These are phyloP conservation scores for Enhydra lutris DNA, from an alignment of 2,113 vertebrate genomes.

Conservation along the genomic window DNA sequence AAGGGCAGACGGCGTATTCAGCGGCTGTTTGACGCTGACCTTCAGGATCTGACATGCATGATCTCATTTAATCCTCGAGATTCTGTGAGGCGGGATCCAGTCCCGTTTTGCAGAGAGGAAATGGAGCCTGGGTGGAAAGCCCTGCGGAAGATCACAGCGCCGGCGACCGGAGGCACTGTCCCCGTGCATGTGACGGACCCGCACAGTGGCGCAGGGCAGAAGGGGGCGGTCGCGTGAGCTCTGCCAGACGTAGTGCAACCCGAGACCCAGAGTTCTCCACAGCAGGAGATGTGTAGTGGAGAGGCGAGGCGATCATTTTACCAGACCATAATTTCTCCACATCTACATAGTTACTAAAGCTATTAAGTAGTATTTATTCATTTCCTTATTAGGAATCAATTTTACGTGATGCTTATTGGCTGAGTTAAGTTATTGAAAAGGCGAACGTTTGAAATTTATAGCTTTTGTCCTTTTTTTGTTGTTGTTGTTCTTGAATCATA, in stretches of 20 bases:
- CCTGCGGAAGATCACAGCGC: neutral
- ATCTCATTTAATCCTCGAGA: fast-evolving
- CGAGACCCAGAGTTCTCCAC: neutral
- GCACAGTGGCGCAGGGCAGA: neutral
- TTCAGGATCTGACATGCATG: fast-evolving
- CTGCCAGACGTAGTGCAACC: fast-evolving
- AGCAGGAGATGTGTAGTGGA: fast-evolving
- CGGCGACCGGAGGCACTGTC: fast-evolving
- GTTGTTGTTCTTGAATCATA: constrained; percentile 68
- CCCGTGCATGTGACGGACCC: fast-evolving
- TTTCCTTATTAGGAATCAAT: constrained; percentile 45
- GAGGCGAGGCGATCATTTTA: neutral
- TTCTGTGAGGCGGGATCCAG: neutral
- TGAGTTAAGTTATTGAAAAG: constrained; percentile 49
- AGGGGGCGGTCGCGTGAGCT: fast-evolving
- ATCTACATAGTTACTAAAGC: neutral
- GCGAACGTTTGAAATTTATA: constrained; percentile 68
- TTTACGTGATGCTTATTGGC: neutral
- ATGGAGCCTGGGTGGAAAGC: fast-evolving
- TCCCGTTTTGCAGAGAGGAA: neutral
- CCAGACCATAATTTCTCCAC: neutral
- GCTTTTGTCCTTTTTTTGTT: constrained; percentile 53
- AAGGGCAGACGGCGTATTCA: fast-evolving
- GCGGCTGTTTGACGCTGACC: fast-evolving
- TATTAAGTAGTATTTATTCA: constrained; percentile 23